phyloP scores from a whole-genome alignment of 1,140 invertebrate species.

The Aphis craccivora region DNA sequence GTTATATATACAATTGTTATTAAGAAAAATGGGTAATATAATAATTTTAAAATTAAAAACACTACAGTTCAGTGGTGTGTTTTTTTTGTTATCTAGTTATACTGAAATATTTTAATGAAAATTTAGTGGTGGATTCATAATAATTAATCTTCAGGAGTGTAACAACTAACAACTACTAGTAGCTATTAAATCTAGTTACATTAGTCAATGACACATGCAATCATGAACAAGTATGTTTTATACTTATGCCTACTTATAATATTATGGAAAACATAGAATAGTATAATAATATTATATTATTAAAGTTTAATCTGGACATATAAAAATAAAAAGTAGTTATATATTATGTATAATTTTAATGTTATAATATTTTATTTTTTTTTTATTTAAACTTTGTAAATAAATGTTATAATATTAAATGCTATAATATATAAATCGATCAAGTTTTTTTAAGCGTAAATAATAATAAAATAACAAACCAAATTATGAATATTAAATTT shows the following conservation, averaged over 20 bases:
- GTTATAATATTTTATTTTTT: too few species aligned
- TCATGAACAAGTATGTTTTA: background rate
- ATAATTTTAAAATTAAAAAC: too few species aligned
- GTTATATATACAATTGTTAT: background rate
- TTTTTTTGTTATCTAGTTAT: background rate
- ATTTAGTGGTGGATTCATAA: background rate
- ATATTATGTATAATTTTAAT: background rate
- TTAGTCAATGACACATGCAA: background rate
- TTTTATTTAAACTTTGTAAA: too few species aligned
- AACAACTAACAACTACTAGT: background rate
- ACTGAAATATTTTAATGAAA: background rate
- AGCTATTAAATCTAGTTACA: background rate
- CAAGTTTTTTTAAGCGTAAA: background rate
- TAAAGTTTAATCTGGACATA: background rate
- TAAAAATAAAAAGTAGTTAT: background rate
- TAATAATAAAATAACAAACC: background rate
- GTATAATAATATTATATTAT: background rate
- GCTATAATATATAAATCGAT: background rate
- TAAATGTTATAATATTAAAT: too few species aligned
- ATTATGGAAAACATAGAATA: background rate
- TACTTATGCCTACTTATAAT: background rate
- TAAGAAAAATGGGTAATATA: background rate
- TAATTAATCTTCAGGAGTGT: background rate
- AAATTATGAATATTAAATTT: background rate
- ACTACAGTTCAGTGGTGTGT: too few species aligned